phyloP scores from a whole-genome alignment of 2,888 invertebrate species.

The Amorpha juglandis region DNA sequence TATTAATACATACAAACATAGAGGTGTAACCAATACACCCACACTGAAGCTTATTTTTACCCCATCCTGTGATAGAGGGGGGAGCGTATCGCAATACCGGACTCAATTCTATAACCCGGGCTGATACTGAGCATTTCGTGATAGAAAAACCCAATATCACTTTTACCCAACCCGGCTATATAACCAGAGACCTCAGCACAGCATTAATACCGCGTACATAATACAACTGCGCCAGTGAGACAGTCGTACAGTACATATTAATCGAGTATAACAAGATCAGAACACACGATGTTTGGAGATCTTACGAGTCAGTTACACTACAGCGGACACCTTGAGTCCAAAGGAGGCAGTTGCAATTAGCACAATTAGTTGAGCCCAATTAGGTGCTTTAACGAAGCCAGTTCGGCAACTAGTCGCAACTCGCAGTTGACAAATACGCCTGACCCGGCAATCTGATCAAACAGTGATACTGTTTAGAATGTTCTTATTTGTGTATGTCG shows the following conservation, averaged over 20 bases:
- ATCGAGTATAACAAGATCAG: constrained; percentile 4
- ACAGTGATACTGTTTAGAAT: constrained; percentile 32
- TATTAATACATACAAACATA: too few species aligned
- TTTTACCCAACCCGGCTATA: too few species aligned
- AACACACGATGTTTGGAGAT: constrained; percentile 13
- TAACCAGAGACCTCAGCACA: too few species aligned
- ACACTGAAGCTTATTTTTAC: too few species aligned
- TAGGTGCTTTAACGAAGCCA: constrained; percentile 79
- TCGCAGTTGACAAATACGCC: constrained; percentile 70
- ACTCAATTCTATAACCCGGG: too few species aligned
- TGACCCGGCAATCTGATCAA: constrained; percentile 68
- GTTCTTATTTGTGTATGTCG: constrained; percentile 43
- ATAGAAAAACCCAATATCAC: too few species aligned
- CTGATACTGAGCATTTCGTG: too few species aligned
- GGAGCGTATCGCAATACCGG: too few species aligned
- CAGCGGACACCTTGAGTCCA: constrained; percentile 71
- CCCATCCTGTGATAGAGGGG: too few species aligned
- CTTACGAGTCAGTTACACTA: constrained; percentile 14
- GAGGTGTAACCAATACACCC: too few species aligned
- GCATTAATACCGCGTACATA: too few species aligned
- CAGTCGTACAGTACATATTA: neutral
- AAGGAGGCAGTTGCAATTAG: constrained; percentile 75
- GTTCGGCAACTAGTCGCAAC: constrained; percentile 65
- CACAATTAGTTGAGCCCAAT: constrained; percentile 77
- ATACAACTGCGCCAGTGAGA: too few species aligned